These are phyloP conservation scores for Odiellus spinosus DNA, from an alignment of 2,888 invertebrate genomes.

Conservation along the genomic window DNA sequence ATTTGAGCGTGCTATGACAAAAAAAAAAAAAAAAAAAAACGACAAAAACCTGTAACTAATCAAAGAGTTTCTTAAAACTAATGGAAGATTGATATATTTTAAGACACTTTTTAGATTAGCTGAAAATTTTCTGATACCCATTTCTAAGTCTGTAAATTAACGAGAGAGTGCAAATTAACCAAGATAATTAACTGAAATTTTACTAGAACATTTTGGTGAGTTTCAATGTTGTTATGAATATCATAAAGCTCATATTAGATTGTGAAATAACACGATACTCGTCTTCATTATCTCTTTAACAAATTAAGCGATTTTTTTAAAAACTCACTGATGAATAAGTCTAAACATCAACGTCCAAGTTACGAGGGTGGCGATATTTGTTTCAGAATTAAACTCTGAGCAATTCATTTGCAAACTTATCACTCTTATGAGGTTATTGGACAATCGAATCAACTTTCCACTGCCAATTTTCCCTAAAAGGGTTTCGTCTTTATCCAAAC, in stretches of 20 bases:
- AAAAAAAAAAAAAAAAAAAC: too few species aligned
- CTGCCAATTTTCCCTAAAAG: constrained; percentile 32
- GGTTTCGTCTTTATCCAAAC: constrained; percentile 7
- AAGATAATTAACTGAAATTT: too few species aligned
- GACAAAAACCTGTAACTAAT: too few species aligned
- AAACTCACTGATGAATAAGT: constrained; percentile 42
- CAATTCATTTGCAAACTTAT: constrained; percentile 60
- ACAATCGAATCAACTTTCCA: constrained; percentile 45
- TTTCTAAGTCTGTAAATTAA: too few species aligned
- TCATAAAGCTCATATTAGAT: background rate
- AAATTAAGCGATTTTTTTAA: too few species aligned
- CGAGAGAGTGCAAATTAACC: too few species aligned
- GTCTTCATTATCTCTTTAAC: background rate
- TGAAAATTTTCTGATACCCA: too few species aligned
- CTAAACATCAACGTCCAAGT: constrained; percentile 74
- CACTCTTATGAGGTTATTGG: constrained; percentile 56
- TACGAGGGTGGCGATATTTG: constrained; percentile 49
- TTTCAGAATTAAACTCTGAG: constrained; percentile 43
- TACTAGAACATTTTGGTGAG: too few species aligned
- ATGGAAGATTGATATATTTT: too few species aligned
- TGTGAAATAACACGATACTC: background rate
- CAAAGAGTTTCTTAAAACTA: too few species aligned
- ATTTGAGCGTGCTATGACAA: too few species aligned
- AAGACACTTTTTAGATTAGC: too few species aligned
- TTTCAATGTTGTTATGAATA: background rate